Conservation (phyloP, 1,140 invertebrate genomes). For the Drosophila aff. region DNA sequence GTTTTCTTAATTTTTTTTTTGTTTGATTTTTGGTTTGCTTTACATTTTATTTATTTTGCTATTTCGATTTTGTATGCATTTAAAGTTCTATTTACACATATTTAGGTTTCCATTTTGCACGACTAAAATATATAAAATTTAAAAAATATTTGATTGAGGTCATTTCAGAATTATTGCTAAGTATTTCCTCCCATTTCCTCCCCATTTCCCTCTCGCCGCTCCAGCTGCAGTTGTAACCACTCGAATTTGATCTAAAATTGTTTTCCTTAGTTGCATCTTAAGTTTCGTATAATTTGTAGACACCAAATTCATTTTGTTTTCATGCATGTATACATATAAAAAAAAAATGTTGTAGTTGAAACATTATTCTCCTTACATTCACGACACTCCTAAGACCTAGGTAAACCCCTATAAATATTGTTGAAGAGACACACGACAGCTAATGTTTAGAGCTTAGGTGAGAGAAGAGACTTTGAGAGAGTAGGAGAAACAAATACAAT, state of each 20-base stretch:
- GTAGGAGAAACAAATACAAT: slow-evolving; percentile 75
- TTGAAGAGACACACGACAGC: slow-evolving; percentile 73
- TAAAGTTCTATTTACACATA: slow-evolving; percentile 65
- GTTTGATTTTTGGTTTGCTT: slow-evolving; percentile 54
- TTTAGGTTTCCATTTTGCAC: slow-evolving; percentile 56
- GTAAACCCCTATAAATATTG: slow-evolving; percentile 73
- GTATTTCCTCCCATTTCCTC: slow-evolving; percentile 48
- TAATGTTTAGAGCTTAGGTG: slow-evolving; percentile 71
- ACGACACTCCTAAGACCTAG: slow-evolving; percentile 40
- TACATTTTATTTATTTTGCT: slow-evolving; percentile 60
- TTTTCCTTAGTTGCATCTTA: slow-evolving; percentile 37
- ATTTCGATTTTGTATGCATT: slow-evolving; percentile 63
- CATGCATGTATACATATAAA: slow-evolving; percentile 40
- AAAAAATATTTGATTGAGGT: slow-evolving; percentile 85
- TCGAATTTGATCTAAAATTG: slow-evolving; percentile 75
- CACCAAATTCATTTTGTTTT: slow-evolving; percentile 53
- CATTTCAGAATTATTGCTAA: slow-evolving; percentile 85
- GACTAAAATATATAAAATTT: slow-evolving; percentile 83
- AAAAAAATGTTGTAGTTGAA: slow-evolving; percentile 46
- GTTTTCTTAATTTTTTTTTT: slow-evolving; percentile 55
- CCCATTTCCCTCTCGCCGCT: slow-evolving; percentile 8
- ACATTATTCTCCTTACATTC: slow-evolving; percentile 32
- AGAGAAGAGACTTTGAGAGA: slow-evolving; percentile 70
- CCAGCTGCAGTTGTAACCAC: slow-evolving; percentile 30
- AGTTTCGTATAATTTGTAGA: slow-evolving; percentile 66